Percentiles rank a stretch among this genome's conserved stretches.
phyloP scores from a whole-genome alignment of 2,888 invertebrate genomes.

The Ecliptopera silaceata region DNA sequence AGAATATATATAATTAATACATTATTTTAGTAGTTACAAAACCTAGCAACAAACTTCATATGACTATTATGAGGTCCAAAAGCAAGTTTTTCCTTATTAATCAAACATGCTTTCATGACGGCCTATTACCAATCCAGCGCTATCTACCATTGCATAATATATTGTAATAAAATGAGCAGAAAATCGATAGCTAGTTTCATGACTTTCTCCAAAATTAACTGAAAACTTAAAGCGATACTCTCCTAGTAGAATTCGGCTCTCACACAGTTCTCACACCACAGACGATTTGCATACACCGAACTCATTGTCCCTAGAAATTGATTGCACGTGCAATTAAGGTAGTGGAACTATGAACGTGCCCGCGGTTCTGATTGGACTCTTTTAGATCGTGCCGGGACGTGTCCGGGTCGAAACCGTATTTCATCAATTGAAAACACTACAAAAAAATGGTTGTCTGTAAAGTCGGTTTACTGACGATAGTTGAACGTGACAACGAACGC shows the following conservation, averaged over 20 bases:
- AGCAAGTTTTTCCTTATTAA: no score
- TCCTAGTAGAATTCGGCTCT: slow-evolving; percentile 9
- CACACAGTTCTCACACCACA: slow-evolving; percentile 26
- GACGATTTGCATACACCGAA: slow-evolving; percentile 24
- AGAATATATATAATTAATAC: no score
- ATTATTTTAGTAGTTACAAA: no score
- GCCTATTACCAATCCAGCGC: no score
- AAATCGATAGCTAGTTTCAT: background rate
- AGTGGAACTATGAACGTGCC: slow-evolving; percentile 39
- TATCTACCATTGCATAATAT: no score
- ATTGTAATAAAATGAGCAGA: background rate
- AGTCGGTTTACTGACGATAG: no score
- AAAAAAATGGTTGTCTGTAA: no score
- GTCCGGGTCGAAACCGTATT: slow-evolving; percentile 2
- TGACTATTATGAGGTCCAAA: no score
- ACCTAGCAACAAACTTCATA: no score
- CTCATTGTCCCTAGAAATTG: slow-evolving; percentile 46
- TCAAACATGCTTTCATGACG: no score
- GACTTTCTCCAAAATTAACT: background rate
- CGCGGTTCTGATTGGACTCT: slow-evolving; percentile 7
- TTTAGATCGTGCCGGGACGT: background rate
- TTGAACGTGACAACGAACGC: no score
- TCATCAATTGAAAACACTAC: no score
- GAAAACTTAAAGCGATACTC: background rate
- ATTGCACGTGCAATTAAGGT: slow-evolving; percentile 53